Conservation (phyloP, 1,140 invertebrate species). For the Ptiloglossa arizonensis region DNA sequence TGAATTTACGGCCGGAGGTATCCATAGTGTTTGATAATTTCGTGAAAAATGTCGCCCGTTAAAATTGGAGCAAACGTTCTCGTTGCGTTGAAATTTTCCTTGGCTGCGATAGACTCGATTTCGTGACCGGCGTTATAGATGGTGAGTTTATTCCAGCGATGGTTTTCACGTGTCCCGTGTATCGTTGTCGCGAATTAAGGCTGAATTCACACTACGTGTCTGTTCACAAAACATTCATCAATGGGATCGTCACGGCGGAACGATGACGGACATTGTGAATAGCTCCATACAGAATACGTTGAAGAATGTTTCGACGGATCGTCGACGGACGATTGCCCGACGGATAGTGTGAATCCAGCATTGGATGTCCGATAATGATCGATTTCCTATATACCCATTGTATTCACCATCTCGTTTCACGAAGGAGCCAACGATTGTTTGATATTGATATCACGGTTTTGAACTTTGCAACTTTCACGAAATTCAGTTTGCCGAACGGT, state of each 20-base stretch:
- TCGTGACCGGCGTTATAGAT: not conserved
- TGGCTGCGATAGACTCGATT: not conserved
- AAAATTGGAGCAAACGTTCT: not conserved
- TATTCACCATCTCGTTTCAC: not conserved
- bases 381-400: constrained; percentile 5
- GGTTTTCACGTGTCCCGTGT: not conserved
- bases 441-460: not conserved
- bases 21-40: constrained; percentile 21
- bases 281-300: not conserved
- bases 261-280: not conserved
- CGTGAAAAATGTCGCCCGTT: not conserved
- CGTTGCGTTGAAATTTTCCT: not conserved
- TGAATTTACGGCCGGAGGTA: not conserved
- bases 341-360: no score
- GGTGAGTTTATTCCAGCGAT: not conserved
- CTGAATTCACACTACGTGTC: no score
- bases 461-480: no score
- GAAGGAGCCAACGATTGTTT: not conserved
- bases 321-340: not conserved
- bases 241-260: no score
- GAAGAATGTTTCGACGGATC: not conserved
- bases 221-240: no score
- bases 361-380: not conserved
- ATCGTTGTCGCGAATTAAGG: not conserved
- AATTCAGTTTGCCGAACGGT: no score